Evolutionary conservation across 2,113 vertebrate species (phyloP).

Genomic region (Gadus chalcogrammus): DNA sequence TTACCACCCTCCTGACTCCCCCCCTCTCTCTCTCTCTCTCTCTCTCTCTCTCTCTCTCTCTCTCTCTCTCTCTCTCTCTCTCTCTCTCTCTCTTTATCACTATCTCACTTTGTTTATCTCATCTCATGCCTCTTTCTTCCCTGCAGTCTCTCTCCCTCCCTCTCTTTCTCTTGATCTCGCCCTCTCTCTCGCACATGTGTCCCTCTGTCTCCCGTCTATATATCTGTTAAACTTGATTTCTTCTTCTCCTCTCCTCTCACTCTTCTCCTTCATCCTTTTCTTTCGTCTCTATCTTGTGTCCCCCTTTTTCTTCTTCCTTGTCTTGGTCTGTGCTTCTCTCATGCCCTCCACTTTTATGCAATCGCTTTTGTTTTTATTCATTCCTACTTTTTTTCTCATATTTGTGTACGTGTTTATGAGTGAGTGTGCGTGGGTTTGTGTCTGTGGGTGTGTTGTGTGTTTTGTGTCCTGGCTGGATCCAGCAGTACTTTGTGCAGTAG

Average conservation of each 20-base stretch:
- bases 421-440: conserved; percentile 23
- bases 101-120: conserved; percentile 18
- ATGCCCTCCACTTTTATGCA: conserved; percentile 44
- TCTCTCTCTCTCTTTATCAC: conserved; percentile 29
- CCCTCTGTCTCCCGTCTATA: background rate
- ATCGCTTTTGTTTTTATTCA: conserved; percentile 33
- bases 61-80: conserved; percentile 31
- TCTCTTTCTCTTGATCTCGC: conserved; percentile 20
- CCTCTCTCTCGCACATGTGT: background rate
- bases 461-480: conserved; percentile 54
- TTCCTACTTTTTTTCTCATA: conserved; percentile 15
- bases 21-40: background rate
- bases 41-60: conserved; percentile 4
- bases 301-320: conserved; percentile 33
- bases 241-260: background rate
- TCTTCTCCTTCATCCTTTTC: conserved; percentile 47
- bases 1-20: background rate
- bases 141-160: conserved; percentile 32
- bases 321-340: no score
- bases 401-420: conserved; percentile 15
- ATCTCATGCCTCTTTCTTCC: no score
- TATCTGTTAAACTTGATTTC: no score
- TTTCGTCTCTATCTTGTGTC: conserved; percentile 52
- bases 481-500: conserved; percentile 52
- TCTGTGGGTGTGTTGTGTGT: conserved; percentile 25